These are phyloP conservation scores for Homarus americanus DNA, from an alignment of 1,140 invertebrate species.

Conservation along the genomic window DNA sequence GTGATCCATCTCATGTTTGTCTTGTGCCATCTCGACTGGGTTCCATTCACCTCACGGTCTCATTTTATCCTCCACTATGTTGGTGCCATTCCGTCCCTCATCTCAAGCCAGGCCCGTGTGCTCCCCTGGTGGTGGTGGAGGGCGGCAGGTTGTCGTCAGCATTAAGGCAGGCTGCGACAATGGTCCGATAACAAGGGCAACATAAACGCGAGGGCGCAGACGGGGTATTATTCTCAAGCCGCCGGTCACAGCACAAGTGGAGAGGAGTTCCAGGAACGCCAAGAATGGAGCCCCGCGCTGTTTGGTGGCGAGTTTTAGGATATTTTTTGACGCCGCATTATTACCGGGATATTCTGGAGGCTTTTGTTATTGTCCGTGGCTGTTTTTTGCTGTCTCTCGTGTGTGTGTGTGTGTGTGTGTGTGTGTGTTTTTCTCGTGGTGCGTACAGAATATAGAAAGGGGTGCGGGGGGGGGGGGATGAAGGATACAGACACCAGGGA, in stretches of 20 bases:
- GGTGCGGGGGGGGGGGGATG: background rate
- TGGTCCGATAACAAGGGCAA: slow-evolving; percentile 27
- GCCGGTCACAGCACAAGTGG: slow-evolving; percentile 9
- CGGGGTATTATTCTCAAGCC: background rate
- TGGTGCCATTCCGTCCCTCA: too few relatives aligned
- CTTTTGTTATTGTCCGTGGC: slow-evolving; percentile 21
- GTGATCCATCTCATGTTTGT: too few relatives aligned
- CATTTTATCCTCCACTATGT: too few relatives aligned
- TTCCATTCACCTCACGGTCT: too few relatives aligned
- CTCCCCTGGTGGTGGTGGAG: background rate
- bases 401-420: slow-evolving; percentile 7
- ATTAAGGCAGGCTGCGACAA: slow-evolving; percentile 9
- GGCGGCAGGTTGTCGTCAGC: slow-evolving; percentile 13
- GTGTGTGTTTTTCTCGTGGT: background rate
- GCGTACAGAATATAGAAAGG: background rate
- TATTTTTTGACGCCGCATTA: slow-evolving; percentile 29
- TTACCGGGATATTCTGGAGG: slow-evolving; percentile 29
- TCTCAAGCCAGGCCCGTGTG: background rate
- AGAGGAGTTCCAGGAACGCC: slow-evolving; percentile 23
- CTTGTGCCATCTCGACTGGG: too few relatives aligned
- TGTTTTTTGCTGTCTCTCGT: background rate
- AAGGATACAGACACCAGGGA: background rate
- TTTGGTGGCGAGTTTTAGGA: slow-evolving; percentile 19
- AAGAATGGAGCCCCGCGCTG: slow-evolving; percentile 11
- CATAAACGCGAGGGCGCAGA: slow-evolving; percentile 27